Conservation (phyloP, 2,113 vertebrate genomes). For the Myanophis thanlyinensis region DNA sequence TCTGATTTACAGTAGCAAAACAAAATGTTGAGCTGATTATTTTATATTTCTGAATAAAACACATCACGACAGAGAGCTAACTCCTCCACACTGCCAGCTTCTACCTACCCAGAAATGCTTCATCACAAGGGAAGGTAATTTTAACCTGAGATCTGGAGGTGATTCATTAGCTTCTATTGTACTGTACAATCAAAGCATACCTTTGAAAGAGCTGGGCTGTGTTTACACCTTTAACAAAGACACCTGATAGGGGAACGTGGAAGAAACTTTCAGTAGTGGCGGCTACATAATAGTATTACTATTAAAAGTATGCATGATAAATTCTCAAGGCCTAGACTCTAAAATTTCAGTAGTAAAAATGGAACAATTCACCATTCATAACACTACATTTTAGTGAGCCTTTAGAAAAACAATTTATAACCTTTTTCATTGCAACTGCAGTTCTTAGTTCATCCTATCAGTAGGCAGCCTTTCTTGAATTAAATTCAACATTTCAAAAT, state of each 20-base stretch:
- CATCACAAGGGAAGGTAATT: constrained; percentile 37
- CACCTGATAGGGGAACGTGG: constrained; percentile 18
- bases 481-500: not conserved
- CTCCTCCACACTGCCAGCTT: constrained; percentile 3
- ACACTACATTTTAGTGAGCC: not conserved
- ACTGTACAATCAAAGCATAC: constrained; percentile 35
- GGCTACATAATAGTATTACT: constrained; percentile 12
- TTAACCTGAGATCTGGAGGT: constrained; percentile 31
- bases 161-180: constrained; percentile 50
- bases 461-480: not conserved
- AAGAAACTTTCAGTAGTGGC: constrained; percentile 1
- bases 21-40: constrained; percentile 38
- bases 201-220: constrained; percentile 37
- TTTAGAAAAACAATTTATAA: not conserved
- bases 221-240: constrained; percentile 41
- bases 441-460: not conserved
- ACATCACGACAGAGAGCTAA: constrained; percentile 15
- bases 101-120: constrained; percentile 28
- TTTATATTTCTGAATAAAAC: constrained; percentile 50
- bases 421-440: not conserved
- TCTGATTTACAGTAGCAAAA: constrained; percentile 35
- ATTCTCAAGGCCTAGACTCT: constrained; percentile 3
- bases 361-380: constrained; percentile 17
- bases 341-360: constrained; percentile 4
- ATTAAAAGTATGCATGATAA: not conserved